Evolutionary conservation across 2,888 invertebrate genomes (phyloP).

Genomic region (Agrotis exclamationis): DNA sequence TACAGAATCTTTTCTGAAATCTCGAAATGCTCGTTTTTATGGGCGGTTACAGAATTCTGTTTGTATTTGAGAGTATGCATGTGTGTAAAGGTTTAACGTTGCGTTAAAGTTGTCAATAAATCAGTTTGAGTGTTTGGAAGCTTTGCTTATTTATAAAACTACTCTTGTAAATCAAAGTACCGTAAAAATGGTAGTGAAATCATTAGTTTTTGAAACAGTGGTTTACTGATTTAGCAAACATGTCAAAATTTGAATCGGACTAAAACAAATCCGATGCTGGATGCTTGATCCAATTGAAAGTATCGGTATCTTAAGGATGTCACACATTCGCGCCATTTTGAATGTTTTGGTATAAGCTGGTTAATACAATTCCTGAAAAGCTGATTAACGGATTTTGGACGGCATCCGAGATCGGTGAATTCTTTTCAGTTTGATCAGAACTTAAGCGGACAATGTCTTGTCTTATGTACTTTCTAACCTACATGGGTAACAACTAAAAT

Average conservation of each 20-base stretch:
- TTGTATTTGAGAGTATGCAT: slow-evolving; percentile 31
- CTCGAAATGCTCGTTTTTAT: not conserved
- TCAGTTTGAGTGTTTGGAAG: slow-evolving; percentile 25
- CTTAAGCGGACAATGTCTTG: not conserved
- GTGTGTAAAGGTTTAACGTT: slow-evolving; percentile 34
- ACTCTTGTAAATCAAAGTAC: not conserved
- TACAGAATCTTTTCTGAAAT: not conserved
- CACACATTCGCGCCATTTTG: too few relatives aligned
- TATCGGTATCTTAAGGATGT: too few relatives aligned
- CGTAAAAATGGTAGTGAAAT: slow-evolving; percentile 10
- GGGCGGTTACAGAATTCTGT: not conserved
- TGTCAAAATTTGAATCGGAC: too few relatives aligned
- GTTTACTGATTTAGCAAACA: too few relatives aligned
- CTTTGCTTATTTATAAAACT: slow-evolving; percentile 6
- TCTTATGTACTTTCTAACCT: too few relatives aligned
- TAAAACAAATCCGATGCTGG: too few relatives aligned
- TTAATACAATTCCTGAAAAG: too few relatives aligned
- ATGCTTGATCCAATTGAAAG: too few relatives aligned
- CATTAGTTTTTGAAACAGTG: not conserved
- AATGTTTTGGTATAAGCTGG: too few relatives aligned
- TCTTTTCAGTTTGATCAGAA: not conserved
- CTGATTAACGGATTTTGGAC: too few relatives aligned
- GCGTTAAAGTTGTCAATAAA: slow-evolving; percentile 36
- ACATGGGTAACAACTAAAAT: not conserved
- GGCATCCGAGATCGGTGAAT: too few relatives aligned